A percentile compares a stretch with the other conserved stretches of the same genome.
phyloP scores from a whole-genome alignment of 2,113 vertebrate genomes.

The Mus spicilegus region DNA sequence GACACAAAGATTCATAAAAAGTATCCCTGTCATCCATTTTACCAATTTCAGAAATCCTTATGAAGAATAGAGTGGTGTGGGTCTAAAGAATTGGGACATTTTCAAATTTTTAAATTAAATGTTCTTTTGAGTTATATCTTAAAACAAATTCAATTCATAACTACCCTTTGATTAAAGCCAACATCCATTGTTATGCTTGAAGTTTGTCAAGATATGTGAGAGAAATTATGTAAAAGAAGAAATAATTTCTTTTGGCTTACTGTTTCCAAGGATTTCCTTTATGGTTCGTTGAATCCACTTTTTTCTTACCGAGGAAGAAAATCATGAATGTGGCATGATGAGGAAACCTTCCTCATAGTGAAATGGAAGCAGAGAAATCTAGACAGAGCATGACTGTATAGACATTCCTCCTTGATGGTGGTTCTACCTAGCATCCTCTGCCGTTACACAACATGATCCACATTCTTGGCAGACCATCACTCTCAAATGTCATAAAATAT shows the following conservation, averaged over 20 bases:
- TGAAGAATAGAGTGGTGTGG: fast-evolving
- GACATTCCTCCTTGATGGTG: no score
- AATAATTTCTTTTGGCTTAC: background rate
- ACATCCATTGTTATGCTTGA: background rate
- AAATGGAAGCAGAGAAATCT: background rate
- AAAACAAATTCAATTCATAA: background rate
- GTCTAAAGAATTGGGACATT: background rate
- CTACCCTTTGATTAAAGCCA: background rate
- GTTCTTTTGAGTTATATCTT: background rate
- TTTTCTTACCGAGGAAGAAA: background rate
- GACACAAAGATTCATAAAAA: conserved; percentile 2
- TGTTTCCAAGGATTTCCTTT: background rate
- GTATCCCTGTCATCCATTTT: background rate
- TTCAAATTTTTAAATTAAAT: background rate
- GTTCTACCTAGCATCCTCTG: no score
- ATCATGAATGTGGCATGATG: no score
- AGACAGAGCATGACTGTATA: background rate
- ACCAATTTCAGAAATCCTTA: background rate
- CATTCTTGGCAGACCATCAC: background rate
- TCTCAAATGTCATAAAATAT: background rate
- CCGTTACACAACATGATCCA: background rate
- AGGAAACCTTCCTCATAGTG: background rate
- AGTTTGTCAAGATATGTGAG: background rate
- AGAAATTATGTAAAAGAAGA: background rate
- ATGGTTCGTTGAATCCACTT: background rate